These are phyloP conservation scores for Takifugu ocellatus DNA, from an alignment of 2,797 vertebrate species.

Conservation along the genomic window DNA sequence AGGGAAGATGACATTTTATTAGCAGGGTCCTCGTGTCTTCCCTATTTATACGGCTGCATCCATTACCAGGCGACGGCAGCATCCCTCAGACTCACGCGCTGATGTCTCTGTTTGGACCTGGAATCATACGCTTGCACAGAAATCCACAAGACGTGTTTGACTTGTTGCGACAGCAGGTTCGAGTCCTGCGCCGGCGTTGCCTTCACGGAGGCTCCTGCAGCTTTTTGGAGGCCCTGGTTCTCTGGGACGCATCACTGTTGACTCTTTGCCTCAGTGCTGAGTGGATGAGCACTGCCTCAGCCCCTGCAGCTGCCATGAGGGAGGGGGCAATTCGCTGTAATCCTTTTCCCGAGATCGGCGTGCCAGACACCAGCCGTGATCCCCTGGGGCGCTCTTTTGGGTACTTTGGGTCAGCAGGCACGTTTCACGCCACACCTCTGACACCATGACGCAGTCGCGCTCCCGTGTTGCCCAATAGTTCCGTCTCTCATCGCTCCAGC, in stretches of 20 bases:
- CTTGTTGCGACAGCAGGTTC: not conserved
- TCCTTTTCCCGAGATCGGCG: conserved; percentile 65
- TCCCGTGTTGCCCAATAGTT: not conserved
- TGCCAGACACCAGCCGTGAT: conserved; percentile 63
- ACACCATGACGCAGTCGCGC: conserved; percentile 16
- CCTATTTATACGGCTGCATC: conserved; percentile 17
- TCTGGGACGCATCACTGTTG: conserved; percentile 42
- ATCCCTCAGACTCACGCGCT: conserved; percentile 14
- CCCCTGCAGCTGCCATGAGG: conserved; percentile 60
- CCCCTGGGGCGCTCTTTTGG: conserved; percentile 34
- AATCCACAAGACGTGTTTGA: conserved; percentile 16
- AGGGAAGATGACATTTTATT: conserved; percentile 59
- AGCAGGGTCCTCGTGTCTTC: conserved; percentile 2
- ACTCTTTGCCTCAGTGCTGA: conserved; percentile 44
- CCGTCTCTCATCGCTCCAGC: conserved; percentile 26
- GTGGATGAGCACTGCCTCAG: conserved; percentile 64
- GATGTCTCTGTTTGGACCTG: conserved; percentile 17
- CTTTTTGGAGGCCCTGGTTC: conserved; percentile 21
- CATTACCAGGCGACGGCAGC: conserved; percentile 4
- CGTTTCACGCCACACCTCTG: conserved; percentile 20
- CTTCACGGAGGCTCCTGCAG: not conserved
- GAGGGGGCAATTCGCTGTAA: conserved; percentile 56
- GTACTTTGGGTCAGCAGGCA: conserved; percentile 65
- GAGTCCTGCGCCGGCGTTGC: not conserved
- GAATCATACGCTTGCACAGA: conserved; percentile 4